Evolutionary conservation across 2,888 invertebrate species (phyloP).

Genomic region (Trimorus sp.): DNA sequence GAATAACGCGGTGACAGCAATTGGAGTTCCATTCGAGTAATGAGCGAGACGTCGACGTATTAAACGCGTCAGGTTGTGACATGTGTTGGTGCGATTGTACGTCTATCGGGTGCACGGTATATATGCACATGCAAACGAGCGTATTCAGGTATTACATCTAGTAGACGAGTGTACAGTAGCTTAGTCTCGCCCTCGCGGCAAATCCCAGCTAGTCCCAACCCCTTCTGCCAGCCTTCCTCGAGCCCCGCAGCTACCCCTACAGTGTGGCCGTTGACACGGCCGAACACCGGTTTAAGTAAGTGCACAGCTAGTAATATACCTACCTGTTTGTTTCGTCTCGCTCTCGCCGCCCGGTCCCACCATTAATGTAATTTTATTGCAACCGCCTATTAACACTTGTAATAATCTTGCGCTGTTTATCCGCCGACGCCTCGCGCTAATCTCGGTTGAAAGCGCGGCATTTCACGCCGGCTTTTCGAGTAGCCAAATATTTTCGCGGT

Average conservation of each 20-base stretch:
- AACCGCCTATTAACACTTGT: constrained; percentile 59
- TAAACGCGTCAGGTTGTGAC: constrained; percentile 65
- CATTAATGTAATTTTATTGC: constrained; percentile 65
- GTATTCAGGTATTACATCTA: constrained; percentile 78
- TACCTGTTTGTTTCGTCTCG: constrained; percentile 43
- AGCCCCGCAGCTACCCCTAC: constrained; percentile 66
- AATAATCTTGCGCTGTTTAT: constrained; percentile 60
- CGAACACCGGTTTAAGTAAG: constrained; percentile 78
- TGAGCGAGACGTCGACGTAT: constrained; percentile 67
- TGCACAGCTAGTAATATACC: constrained; percentile 70
- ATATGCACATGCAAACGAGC: constrained; percentile 74
- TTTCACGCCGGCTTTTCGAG: not conserved
- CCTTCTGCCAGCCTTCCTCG: constrained; percentile 57
- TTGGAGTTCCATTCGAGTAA: constrained; percentile 60
- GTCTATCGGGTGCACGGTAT: constrained; percentile 61
- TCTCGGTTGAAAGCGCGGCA: constrained; percentile 22
- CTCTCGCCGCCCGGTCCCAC: constrained; percentile 42
- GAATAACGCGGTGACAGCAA: constrained; percentile 50
- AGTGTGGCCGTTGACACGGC: constrained; percentile 72
- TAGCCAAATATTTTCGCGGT: no score
- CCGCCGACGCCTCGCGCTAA: constrained; percentile 50
- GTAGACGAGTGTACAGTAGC: constrained; percentile 74
- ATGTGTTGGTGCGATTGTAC: constrained; percentile 63
- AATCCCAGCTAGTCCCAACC: constrained; percentile 72
- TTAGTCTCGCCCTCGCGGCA: constrained; percentile 73